Evolutionary conservation across 2,113 vertebrate genomes (phyloP), one percentile per base, ranked within the genome.

Genomic region (Atrichornis clamosus): DNA sequence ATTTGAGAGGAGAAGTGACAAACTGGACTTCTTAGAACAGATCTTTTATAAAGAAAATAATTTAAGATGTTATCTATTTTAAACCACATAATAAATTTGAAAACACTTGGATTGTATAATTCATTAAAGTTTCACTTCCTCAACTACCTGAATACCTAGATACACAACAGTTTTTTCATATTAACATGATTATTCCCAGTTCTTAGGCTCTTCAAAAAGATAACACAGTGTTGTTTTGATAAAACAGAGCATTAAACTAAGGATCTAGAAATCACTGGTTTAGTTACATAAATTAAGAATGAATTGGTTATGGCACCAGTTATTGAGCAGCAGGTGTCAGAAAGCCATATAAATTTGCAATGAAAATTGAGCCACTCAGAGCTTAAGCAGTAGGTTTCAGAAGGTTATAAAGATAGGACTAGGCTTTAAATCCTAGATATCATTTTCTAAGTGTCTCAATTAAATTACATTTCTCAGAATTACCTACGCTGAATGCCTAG

Each of bases 381-480:
- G 56, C 60, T 96, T 95, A 86, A 85, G 67, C 19, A 95, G 63
- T 70, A 64, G 64, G 35, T 96, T 97, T 93, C 76, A 84, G 63
- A 85, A 94, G 12, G 58, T 87, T 95, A 58, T 70, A 73, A 88
- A 94, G 91, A 85, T 75, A 89, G n/a, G 47, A 64, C 50, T 30
- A 53, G 50, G 75, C 13, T 93, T 92, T 94, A 95, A 94, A 95
- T 96, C 81, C 76, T 91, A 90, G 69, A 92, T 95, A 84, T 93
- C 42, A 90, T 90, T 89, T 97, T 91, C 16, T 52, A 93, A 93
- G 44, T 82, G 24, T 79, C 20, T 92, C 77, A 96, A 96, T 96
- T 96, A 96, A 97, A 97, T 84, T 92, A 79, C 41, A 73, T 89
- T 97, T 69, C 52, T 95, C 82, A 87, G 69, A 95, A 93, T 91